Base-by-base conservation (phyloP, 2,797 vertebrate species). In the Clarias platycephalus region DNA sequence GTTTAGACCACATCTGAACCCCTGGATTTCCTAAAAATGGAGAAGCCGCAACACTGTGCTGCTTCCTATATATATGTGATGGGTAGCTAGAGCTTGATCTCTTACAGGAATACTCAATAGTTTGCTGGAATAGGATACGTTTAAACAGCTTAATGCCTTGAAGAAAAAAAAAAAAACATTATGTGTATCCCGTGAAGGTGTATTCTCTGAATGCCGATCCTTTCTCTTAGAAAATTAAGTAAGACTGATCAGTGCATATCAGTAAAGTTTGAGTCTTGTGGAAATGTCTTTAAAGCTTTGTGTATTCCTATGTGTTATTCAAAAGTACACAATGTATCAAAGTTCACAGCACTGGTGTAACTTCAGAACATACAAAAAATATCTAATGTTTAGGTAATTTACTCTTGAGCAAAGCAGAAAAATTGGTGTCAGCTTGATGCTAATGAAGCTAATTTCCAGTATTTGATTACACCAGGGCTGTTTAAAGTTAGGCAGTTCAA, bases 1-100 rank as follows among this genome's bases (percentile, higher is more conserved):
- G 80, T 88, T 89, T 86, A 76, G 84, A 79, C 82, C 62, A 67
- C 79, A 74, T 85, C 83, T 68, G 68, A 86, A 84, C 77, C 78
- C 57, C 81, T 40, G 74, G 82, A 79, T 84, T 86, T 85, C 86
- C 81, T 88, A 83, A 89, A 85, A 88, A 83, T 83, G 55, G 44
- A 85, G 84, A 88, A 82, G 82, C 84, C 86, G 62, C 81, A 87
- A 66, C 77, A 81, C 79, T 83, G 77, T 72, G 57, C 71, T 83
- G 67, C 70, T 80, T 86, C 76, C 49, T 80, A 80, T 76, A 83
- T 83, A 63, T 74, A 86, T 80, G 81, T 75, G 60, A 83, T 83
- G 85, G 28, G 55, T 64, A 83, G 44, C 85, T 82, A 70, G 53
- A 49, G 64, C 60, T 68, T 82, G 64, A 78, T 78, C 58, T n/a